phyloP scores from a whole-genome alignment of 1,140 invertebrate genomes.

The Eufriesea mexicana region DNA sequence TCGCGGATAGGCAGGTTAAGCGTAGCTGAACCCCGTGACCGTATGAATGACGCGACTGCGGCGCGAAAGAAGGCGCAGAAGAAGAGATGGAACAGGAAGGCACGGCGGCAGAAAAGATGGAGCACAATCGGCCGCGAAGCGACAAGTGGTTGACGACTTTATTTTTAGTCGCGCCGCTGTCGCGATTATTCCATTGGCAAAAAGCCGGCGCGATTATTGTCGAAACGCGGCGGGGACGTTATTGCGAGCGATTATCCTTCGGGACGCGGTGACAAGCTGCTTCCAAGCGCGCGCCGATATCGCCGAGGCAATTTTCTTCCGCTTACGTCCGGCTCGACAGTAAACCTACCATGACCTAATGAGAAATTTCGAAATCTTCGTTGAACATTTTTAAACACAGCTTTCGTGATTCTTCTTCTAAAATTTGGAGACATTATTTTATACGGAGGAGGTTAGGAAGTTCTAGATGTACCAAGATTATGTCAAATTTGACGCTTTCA shows the following conservation, averaged over 20 bases:
- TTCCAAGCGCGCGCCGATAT: not conserved
- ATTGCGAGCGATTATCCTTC: constrained; percentile 28
- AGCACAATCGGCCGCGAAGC: constrained; percentile 9
- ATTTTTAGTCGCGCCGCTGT: constrained; percentile 25
- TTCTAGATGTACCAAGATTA: no score
- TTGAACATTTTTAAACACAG: no score
- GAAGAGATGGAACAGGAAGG: constrained; percentile 16
- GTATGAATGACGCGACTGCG: constrained; percentile 30
- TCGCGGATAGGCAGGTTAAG: not conserved
- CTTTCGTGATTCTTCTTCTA: no score
- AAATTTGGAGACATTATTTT: no score
- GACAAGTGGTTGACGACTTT: constrained; percentile 38
- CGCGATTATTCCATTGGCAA: constrained; percentile 15
- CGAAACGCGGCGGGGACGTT: constrained; percentile 18
- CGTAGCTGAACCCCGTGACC: not conserved
- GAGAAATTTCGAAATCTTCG: no score
- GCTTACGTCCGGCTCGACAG: no score
- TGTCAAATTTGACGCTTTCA: no score
- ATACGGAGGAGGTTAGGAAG: no score
- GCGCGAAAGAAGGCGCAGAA: not conserved
- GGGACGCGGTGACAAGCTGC: constrained; percentile 13
- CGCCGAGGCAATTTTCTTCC: not conserved
- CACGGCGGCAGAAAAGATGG: constrained; percentile 21
- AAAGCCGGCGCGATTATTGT: constrained; percentile 28
- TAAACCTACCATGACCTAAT: no score